Conservation (phyloP, 2,888 invertebrate species). For the Hirtodrosophila histrioides region DNA sequence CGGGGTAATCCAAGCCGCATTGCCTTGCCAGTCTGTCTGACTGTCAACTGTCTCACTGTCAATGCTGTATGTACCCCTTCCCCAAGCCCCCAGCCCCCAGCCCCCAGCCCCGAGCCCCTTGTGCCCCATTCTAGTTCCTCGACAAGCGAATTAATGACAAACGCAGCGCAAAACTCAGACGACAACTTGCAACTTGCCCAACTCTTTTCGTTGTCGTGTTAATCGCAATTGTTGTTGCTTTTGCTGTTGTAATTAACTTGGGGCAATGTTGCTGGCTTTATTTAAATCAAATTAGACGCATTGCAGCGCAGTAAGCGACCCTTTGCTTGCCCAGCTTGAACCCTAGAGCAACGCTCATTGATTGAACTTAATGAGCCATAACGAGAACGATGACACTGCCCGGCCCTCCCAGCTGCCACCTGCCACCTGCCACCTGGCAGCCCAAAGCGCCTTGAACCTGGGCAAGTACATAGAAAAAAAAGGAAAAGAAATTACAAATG, state of each 20-base stretch:
- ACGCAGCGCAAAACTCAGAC: slow-evolving; percentile 32
- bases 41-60: slow-evolving; percentile 31
- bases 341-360: slow-evolving; percentile 51
- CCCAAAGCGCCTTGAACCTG: slow-evolving; percentile 33
- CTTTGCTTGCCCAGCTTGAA: slow-evolving; percentile 5
- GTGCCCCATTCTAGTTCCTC: background rate
- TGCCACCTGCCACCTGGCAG: background rate
- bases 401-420: background rate
- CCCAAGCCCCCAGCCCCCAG: background rate
- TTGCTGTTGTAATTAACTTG: slow-evolving; percentile 61
- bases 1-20: slow-evolving; percentile 2
- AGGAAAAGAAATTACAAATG: slow-evolving; percentile 9
- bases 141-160: slow-evolving; percentile 44
- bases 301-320: slow-evolving; percentile 14
- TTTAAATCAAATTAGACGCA: slow-evolving; percentile 67
- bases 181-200: slow-evolving; percentile 25
- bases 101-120: background rate
- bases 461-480: background rate
- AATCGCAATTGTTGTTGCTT: slow-evolving; percentile 24
- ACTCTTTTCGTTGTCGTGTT: slow-evolving; percentile 27
- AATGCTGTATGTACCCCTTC: slow-evolving; percentile 4
- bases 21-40: slow-evolving; percentile 32
- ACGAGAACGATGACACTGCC: slow-evolving; percentile 5
- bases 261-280: slow-evolving; percentile 57
- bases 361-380: slow-evolving; percentile 72